A percentile compares a stretch with the other conserved stretches of the same genome.
These are phyloP conservation scores for Papilio dardanus DNA, from an alignment of 1,140 invertebrate species.

Conservation along the genomic window DNA sequence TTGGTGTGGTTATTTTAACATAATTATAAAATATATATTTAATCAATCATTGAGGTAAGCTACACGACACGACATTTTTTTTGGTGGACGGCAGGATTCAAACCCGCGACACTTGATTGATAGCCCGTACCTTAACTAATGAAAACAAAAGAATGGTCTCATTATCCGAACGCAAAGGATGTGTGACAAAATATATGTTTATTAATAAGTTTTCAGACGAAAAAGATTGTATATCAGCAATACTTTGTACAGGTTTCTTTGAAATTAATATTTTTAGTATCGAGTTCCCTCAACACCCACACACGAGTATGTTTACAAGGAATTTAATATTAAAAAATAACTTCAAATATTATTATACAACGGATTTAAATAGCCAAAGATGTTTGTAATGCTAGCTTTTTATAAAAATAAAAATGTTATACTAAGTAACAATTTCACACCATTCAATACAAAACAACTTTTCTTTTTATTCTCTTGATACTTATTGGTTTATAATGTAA, in stretches of 20 bases:
- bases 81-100: too few species aligned
- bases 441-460: background rate
- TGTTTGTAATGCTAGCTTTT: background rate
- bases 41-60: too few species aligned
- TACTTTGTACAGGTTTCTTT: background rate
- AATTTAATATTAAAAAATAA: background rate
- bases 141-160: too few species aligned
- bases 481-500: background rate
- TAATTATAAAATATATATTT: too few species aligned
- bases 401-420: background rate
- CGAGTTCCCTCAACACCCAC: background rate
- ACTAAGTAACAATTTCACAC: background rate
- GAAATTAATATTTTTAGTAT: background rate
- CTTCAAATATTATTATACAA: background rate
- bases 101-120: too few species aligned
- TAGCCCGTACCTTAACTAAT: too few species aligned
- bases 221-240: background rate
- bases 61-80: too few species aligned
- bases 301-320: background rate
- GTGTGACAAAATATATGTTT: too few species aligned
- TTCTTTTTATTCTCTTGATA: background rate
- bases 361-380: background rate
- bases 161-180: too few species aligned
- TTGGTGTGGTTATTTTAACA: too few species aligned
- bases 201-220: too few species aligned